Evolutionary conservation across 2,888 invertebrate species (phyloP), one percentile per base, ranked within the genome.

Genomic region (Muscina levida): DNA sequence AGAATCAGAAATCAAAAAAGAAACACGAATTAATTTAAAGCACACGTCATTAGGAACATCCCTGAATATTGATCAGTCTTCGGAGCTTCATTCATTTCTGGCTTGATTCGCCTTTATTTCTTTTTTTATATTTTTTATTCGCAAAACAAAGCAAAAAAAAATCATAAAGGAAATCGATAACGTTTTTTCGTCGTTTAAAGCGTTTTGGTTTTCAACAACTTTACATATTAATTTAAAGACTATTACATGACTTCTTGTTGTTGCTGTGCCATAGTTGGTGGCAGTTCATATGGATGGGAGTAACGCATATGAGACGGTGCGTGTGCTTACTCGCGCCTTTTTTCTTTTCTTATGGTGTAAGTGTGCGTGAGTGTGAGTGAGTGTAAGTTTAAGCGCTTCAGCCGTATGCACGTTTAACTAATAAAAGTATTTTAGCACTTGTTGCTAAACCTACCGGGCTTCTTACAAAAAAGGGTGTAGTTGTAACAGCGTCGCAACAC

Each of bases 91-190:
- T 48, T 48, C 15, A 48, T 17, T n/a, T n/a, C 48, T 15, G 48
- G n/a, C 5, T 48, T n/a, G 6, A 6, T 31, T 31, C 31, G 17
- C 15, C 17, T 15, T 15, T 48, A 2, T 2, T n/a, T 31, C 17
- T 31, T 56, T 31, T 56, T 22, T 53, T n/a, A n/a, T 53, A 11
- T 53, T 48, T 2, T 53, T 53, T 53, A 15, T n/a, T 39, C 31
- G 79, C 79, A 72, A 79, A 79, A 48, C 13, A 48, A n/a, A 44
- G 11, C 44, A 44, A 44, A 4, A 11, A 4, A 44, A 4, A 57
- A 67, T 81, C 74, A 77, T 81, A 81, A 81, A 81, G 81, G 81
- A 81, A 81, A 81, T 81, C 81, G 81, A 81, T 81, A 81, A 81
- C 81, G 81, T 81, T 81, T 81, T 71, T 77, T 76, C 1, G 65